These are phyloP conservation scores for Pelusios castaneus DNA, from an alignment of 2,113 vertebrate species.

Conservation along the genomic window DNA sequence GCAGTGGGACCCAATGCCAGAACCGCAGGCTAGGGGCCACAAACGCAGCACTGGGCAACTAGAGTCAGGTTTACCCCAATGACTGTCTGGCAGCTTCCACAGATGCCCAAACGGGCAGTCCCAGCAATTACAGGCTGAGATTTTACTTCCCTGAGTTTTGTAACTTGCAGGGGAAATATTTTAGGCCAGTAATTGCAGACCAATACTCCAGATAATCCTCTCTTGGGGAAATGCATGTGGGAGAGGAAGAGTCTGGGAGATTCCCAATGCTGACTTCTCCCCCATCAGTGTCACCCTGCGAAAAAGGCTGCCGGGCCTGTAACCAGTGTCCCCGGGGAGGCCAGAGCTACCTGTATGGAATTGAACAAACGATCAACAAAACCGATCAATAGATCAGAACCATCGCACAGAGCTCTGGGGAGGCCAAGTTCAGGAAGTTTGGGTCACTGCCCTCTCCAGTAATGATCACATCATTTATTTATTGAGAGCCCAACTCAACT, in stretches of 20 bases:
- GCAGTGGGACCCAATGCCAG: background rate
- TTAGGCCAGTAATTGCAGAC: background rate
- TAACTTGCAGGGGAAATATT: background rate
- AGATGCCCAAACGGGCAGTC: background rate
- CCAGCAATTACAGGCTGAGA: background rate
- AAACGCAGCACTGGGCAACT: background rate
- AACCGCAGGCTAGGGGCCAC: accelerated
- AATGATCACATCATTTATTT: background rate
- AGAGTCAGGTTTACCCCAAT: background rate
- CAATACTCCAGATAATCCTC: background rate
- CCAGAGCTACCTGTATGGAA: background rate
- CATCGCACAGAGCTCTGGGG: background rate
- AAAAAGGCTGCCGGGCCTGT: background rate
- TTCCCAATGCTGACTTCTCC: background rate
- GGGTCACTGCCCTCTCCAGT: background rate
- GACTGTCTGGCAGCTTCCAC: background rate
- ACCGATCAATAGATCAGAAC: background rate
- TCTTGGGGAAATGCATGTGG: background rate
- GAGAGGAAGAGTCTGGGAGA: background rate
- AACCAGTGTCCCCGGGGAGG: background rate
- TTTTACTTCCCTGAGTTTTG: background rate
- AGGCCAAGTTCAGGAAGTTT: background rate
- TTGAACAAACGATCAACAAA: background rate
- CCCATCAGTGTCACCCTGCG: background rate
- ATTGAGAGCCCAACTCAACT: background rate